Percentiles rank a stretch among this genome's conserved stretches.
Conservation (phyloP, 2,888 invertebrate genomes). For the Dynastes tityus region DNA sequence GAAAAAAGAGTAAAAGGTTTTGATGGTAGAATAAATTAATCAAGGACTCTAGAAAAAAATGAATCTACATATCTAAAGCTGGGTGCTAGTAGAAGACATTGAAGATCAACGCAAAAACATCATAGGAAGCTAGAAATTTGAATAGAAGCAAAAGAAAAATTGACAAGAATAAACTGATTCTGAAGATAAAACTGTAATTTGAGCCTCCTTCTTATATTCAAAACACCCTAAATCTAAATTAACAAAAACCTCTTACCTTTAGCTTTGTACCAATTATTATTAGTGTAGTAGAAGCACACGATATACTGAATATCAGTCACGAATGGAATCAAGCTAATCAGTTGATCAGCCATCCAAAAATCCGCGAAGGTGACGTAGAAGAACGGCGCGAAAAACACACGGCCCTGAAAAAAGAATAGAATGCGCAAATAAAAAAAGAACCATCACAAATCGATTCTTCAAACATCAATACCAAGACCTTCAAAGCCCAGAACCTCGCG, state of each 20-base stretch:
- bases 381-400: conserved; percentile 92
- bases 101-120: too few relatives aligned
- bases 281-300: conserved; percentile 91
- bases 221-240: too few relatives aligned
- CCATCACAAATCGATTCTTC: conserved; percentile 44
- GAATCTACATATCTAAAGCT: too few relatives aligned
- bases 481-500: conserved; percentile 94
- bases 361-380: conserved; percentile 96
- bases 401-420: conserved; percentile 75
- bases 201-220: too few relatives aligned
- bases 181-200: too few relatives aligned
- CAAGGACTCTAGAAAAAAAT: too few relatives aligned
- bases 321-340: conserved; percentile 92
- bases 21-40: too few relatives aligned
- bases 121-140: too few relatives aligned
- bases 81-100: too few relatives aligned
- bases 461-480: conserved; percentile 81
- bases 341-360: conserved; percentile 99
- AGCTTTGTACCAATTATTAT: conserved; percentile 81
- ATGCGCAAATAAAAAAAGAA: background rate
- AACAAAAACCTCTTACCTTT: conserved; percentile 68
- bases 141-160: too few relatives aligned
- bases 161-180: too few relatives aligned
- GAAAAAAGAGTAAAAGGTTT: too few relatives aligned
- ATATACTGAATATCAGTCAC: conserved; percentile 96